phyloP scores from a whole-genome alignment of 2,113 vertebrate genomes.

The Lepus europaeus region DNA sequence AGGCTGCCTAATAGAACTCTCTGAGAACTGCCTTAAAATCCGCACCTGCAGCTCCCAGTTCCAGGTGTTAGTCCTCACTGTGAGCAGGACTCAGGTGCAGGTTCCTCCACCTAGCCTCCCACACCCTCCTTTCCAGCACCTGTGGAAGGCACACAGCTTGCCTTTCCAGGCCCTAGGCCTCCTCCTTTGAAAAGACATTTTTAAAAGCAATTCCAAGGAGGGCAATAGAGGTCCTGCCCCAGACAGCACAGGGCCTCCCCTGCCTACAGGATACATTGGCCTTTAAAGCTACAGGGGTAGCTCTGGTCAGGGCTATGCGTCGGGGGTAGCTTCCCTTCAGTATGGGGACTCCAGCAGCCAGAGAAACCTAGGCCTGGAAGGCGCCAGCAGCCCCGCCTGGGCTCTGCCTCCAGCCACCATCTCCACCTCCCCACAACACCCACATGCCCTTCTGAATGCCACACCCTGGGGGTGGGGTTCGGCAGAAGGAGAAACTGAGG shows the following conservation, averaged over 20 bases:
- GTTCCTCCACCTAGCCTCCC: not conserved
- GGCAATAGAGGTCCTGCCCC: accelerated
- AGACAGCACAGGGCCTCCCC: no score
- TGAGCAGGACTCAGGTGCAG: no score
- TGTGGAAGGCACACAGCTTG: no score
- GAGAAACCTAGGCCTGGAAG: no score
- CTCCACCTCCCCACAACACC: not conserved
- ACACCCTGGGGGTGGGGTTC: not conserved
- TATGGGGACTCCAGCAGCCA: not conserved
- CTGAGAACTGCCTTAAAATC: not conserved
- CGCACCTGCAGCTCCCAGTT: accelerated
- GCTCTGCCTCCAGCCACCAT: not conserved
- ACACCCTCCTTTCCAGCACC: not conserved
- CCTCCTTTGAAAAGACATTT: not conserved
- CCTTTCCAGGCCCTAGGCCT: not conserved
- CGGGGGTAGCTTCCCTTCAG: not conserved
- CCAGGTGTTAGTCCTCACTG: not conserved
- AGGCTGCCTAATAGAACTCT: accelerated
- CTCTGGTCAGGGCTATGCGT: not conserved
- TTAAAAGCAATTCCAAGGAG: not conserved
- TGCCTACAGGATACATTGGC: not conserved
- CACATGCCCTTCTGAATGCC: not conserved
- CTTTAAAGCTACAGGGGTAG: not conserved
- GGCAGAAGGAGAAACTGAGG: not conserved
- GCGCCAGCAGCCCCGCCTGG: no score